Evolutionary conservation across 2,888 invertebrate genomes (phyloP), one percentile per base, ranked within the genome.

Genomic region (Lasioglossum figueresi): DNA sequence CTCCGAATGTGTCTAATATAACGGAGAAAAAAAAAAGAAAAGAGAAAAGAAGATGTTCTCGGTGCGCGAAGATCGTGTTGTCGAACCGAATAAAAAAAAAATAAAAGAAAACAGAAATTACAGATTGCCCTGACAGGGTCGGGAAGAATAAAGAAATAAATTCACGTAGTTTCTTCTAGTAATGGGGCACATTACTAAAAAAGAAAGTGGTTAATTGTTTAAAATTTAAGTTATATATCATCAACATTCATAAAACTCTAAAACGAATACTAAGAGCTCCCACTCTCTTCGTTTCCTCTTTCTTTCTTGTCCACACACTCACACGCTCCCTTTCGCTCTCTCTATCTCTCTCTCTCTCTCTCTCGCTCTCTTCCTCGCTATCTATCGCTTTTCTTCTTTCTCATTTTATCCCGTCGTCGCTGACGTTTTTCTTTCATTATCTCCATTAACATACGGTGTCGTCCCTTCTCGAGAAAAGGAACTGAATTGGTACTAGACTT

Each of bases 211-310:
- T 86, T 91, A 90, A 89, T 85, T 82, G 82, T 85, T 90, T 89
- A 90, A 91, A 90, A 83, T 73, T 86, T 90, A 87, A 89, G 88
- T 90, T 91, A 89, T 68, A 68, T 68, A 89, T 91, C 88, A 93
- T 90, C 88, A 90, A 91, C 89, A 88, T 91, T 82, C 83, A 89
- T 93, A 92, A 92, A 93, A 92, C 84, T 92, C 87, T 91, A 91
- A 91, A 91, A 89, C 86, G 87, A 90, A 91, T 88, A 85, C 83
- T 80, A 85, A 88, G 80, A 84, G 86, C 79, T 85, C 74, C 85
- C 40, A 43, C 74, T 68, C 68, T 68, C 10, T 68, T 68, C 78
- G 70, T 82, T 83, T 77, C 75, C 34, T 48, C 63, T 59, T 56
- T 81, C 74, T 81, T 59, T 73, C 76, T 70, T 45, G 63, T 48